phyloP scores from a whole-genome alignment of 2,888 invertebrate species.

The Eremobia ochroleuca region DNA sequence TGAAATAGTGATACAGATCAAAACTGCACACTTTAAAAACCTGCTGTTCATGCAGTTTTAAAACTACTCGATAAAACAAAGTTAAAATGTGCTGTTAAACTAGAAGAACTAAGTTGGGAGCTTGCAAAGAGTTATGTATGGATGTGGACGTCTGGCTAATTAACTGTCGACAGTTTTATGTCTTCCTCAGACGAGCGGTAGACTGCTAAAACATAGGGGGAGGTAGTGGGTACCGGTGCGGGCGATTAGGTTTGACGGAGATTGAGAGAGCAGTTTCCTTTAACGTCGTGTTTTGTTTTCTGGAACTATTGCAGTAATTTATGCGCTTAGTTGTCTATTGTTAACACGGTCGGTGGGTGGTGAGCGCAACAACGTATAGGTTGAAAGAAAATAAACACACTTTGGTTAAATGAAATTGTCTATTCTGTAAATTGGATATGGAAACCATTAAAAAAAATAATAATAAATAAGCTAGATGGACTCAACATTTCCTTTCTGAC shows the following conservation, averaged over 20 bases:
- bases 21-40: conserved; percentile 5
- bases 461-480: too few relatives aligned
- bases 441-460: too few relatives aligned
- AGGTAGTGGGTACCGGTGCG: conserved; percentile 9
- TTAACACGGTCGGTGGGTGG: neutral
- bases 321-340: neutral
- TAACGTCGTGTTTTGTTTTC: neutral
- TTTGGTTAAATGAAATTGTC: too few relatives aligned
- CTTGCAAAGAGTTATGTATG: conserved; percentile 31
- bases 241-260: conserved; percentile 13
- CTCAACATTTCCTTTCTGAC: too few relatives aligned
- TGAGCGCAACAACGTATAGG: neutral
- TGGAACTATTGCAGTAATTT: neutral
- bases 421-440: too few relatives aligned
- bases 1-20: neutral
- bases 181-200: conserved; percentile 50
- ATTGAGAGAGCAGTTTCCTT: neutral
- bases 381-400: neutral
- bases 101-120: conserved; percentile 29
- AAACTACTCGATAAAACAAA: conserved; percentile 22
- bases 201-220: conserved; percentile 41
- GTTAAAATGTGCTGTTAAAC: conserved; percentile 32
- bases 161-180: conserved; percentile 67
- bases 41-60: neutral
- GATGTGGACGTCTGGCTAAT: conserved; percentile 59